These are phyloP conservation scores for Hoplodrina blanda DNA, from an alignment of 2,888 invertebrate species.

Conservation along the genomic window DNA sequence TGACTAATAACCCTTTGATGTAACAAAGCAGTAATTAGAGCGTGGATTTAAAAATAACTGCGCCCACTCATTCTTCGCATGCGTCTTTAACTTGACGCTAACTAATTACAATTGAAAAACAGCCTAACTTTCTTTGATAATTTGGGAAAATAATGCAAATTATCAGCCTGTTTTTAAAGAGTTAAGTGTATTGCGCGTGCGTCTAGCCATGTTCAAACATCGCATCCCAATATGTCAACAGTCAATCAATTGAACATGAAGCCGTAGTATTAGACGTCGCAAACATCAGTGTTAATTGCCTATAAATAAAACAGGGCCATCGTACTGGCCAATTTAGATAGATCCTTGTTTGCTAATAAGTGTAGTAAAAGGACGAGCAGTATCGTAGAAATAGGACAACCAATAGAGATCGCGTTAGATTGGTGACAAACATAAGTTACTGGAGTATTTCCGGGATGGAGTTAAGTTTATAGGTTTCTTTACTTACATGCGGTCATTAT, in stretches of 20 bases:
- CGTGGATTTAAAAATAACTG: constrained; percentile 75
- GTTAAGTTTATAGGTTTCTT: constrained; percentile 32
- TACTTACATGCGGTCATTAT: constrained; percentile 9
- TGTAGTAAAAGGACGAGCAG: constrained; percentile 53
- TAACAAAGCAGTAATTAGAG: constrained; percentile 77
- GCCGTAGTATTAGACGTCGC: constrained; percentile 70
- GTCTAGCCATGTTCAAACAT: constrained; percentile 56
- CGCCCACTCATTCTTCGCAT: constrained; percentile 66
- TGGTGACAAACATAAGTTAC: constrained; percentile 45
- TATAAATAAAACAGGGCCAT: constrained; percentile 77
- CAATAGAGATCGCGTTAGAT: constrained; percentile 44
- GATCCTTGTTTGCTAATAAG: constrained; percentile 65
- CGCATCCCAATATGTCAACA: constrained; percentile 79
- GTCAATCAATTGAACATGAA: constrained; percentile 81
- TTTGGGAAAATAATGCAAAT: not conserved
- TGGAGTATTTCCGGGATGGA: constrained; percentile 43
- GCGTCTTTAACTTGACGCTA: constrained; percentile 64
- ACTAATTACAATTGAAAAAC: constrained; percentile 53
- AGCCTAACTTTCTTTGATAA: not conserved
- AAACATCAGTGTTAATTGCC: constrained; percentile 79
- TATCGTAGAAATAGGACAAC: constrained; percentile 34
- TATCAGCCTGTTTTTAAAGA: not conserved
- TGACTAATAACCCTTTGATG: constrained; percentile 72
- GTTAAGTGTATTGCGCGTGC: constrained; percentile 34
- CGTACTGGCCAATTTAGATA: constrained; percentile 63